Evolutionary conservation across 1,140 invertebrate species (phyloP), one percentile per base, ranked within the genome.

Genomic region (Ostrea edulis): DNA sequence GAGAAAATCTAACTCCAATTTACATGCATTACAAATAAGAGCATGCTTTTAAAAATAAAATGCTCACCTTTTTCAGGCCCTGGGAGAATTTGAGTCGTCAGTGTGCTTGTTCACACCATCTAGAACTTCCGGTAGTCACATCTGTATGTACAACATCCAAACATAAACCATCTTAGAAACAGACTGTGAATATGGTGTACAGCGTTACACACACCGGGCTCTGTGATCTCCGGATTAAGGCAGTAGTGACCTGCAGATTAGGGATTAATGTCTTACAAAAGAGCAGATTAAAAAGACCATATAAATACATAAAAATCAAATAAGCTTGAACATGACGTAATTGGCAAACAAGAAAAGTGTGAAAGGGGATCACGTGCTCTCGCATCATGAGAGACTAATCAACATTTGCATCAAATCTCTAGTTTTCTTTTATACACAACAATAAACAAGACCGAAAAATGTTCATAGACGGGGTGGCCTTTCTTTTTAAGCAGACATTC

Each of bases 251-350:
- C 68, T 29, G 29, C 22, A 35, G 68, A 77, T 77, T 77, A 77
- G 11, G 55, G 68, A 77, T 77, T 77, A 77, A 77, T 17, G 35
- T 77, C 68, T 35, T 14, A 25, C 68, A 29, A 77, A 77, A 71
- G 29, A 77, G 68, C 25, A 77, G 68, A 77, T 77, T 77, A 77
- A 77, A 77, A 77, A 77, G 68, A 77, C 68, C 68, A 77, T 77
- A 7, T 62, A 77, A 25, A 77, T 77, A 77, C 68, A 25, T 29
- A 77, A 77, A 25, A 77, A 77, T 77, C 68, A 77, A 77, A 77
- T 77, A 77, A 4, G 25, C 25, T 77, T 77, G 68, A 77, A 14
- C 25, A 25, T 77, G 68, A 29, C 58, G 22, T 77, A 35, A 77
- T 77, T 35, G 11, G 14, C 68, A 25, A 25, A 77, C 25, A 35